Conservation (phyloP, 1,140 invertebrate genomes). For the Marisa cornuarietis region DNA sequence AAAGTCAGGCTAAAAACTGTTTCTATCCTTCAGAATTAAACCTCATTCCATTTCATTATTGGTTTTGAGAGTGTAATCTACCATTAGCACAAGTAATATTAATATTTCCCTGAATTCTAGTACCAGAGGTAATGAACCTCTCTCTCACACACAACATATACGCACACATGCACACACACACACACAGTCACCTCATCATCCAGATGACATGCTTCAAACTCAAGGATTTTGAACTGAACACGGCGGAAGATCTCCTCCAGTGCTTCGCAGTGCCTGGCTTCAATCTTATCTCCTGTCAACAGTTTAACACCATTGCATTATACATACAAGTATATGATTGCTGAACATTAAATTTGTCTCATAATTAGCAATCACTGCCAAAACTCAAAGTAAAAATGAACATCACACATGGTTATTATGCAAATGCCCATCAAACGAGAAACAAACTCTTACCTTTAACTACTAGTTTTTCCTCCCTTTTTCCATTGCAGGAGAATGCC, state of each 20-base stretch:
- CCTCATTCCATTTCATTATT: background rate
- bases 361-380: background rate
- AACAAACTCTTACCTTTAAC: conserved; percentile 50
- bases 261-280: conserved; percentile 74
- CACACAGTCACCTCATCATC: conserved; percentile 74
- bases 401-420: too few species aligned
- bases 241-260: conserved; percentile 81
- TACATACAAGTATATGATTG: background rate
- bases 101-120: too few species aligned
- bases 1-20: background rate
- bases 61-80: background rate
- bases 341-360: background rate
- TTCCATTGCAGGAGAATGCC: conserved; percentile 51
- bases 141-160: too few species aligned
- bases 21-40: too few species aligned
- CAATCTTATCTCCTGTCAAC: conserved; percentile 67
- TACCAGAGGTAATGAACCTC: too few species aligned
- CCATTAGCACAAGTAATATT: background rate
- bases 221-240: conserved; percentile 76
- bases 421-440: too few species aligned
- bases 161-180: too few species aligned
- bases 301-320: conserved; percentile 15
- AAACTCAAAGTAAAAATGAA: conserved; percentile 13
- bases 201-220: conserved; percentile 76
- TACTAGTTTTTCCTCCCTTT: conserved; percentile 55